Evolutionary conservation across 2,113 vertebrate genomes (phyloP), one percentile per base, ranked within the genome.

Genomic region (Rostratula benghalensis): DNA sequence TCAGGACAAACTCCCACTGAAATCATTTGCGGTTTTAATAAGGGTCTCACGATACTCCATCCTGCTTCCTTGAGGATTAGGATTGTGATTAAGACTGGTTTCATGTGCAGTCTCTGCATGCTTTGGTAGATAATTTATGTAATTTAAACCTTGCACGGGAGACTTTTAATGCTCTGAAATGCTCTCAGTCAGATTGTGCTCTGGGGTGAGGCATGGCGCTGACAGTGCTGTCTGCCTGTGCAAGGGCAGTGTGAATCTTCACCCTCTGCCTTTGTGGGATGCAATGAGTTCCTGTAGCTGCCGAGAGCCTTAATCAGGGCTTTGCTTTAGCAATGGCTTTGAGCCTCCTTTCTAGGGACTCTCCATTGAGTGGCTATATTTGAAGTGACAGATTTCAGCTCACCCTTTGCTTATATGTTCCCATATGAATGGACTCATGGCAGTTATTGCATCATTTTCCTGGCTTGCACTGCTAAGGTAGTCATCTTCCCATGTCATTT

Each of bases 31-130:
- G 7, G 41, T 83, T 91, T 89, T 90, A 87, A 65, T 83, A 83
- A 80, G 78, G 41, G 78, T 90, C 84, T 96, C 12, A 1, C 83
- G 92, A 54, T 63, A 74, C 45, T 92, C 50, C 80, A 59, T 80
- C 76, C 63, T 89, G 37, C 68, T 85, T 94, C 87, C 84, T 80
- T 87, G 70, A 90, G 93, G 82, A 95, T 90, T 96, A 93, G 50
- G 54, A 60, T 88, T 59, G 7, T 59, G 63, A 94, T 91, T 95
- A 95, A 83, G 81, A 37, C 63, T 90, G 45, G 63, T 80, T 87
- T 96, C 69, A 88, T 85, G 65, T 46, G 50, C 90, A 77, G 53
- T 73, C 79, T 83, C 71, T 80, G 78, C 50, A 35, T 95, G 84
- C 92, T 94, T 91, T 94, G 79, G 41, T 86, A 46, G 79, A 61